Conservation (phyloP, 2,113 vertebrate species). For the Chinchilla lanigera region DNA sequence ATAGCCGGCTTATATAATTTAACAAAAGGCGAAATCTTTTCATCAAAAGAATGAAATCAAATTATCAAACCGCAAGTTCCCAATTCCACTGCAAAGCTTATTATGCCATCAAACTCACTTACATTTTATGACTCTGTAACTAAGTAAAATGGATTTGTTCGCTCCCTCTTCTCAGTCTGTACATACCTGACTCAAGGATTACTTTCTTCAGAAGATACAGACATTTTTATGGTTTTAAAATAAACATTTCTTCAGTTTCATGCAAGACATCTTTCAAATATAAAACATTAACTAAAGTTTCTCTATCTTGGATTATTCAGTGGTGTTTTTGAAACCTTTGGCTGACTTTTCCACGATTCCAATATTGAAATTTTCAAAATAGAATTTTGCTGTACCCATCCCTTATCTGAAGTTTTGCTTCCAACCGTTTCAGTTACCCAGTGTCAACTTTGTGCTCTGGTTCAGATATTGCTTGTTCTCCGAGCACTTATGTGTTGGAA, state of each 20-base stretch:
- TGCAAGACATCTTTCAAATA: not conserved
- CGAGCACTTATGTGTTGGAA: not conserved
- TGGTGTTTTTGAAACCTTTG: not conserved
- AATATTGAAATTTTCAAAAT: not conserved
- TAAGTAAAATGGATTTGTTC: not conserved
- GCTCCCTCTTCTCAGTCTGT: not conserved
- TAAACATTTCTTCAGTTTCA: not conserved
- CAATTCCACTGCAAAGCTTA: not conserved
- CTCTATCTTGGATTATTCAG: not conserved
- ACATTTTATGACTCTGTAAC: not conserved
- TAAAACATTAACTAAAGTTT: not conserved
- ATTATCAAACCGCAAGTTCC: not conserved
- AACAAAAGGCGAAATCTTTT: not conserved
- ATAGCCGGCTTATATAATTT: not conserved
- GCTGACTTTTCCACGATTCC: not conserved
- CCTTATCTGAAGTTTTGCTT: not conserved
- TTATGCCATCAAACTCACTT: not conserved
- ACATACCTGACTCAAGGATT: not conserved
- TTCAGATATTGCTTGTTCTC: not conserved
- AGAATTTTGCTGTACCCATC: not conserved
- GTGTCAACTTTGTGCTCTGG: not conserved
- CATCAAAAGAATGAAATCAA: not conserved
- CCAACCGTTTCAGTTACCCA: not conserved
- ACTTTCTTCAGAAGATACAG: not conserved
- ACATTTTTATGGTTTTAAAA: not conserved